Evolutionary conservation across 2,797 vertebrate species (phyloP).

Genomic region (Tangara arthus): DNA sequence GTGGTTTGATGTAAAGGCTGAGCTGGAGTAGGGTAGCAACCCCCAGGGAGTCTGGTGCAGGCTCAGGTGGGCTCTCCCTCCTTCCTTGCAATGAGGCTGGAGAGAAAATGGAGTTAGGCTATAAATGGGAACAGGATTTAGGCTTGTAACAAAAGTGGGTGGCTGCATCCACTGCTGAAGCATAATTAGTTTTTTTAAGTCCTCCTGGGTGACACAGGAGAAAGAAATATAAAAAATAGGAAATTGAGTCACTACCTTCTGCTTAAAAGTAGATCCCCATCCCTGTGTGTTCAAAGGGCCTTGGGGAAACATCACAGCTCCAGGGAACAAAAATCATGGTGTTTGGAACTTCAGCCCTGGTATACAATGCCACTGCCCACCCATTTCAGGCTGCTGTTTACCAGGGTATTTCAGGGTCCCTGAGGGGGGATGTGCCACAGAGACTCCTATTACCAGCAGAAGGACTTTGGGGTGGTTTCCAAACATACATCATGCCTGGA

Average conservation of each 20-base stretch:
- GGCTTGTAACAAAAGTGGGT: neutral
- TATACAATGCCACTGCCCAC: rapidly evolving
- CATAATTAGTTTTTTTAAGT: neutral
- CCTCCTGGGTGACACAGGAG: neutral
- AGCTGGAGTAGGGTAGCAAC: neutral
- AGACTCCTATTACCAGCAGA: neutral
- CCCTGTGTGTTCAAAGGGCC: rapidly evolving
- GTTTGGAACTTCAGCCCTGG: neutral
- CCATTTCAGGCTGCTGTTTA: neutral
- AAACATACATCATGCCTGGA: neutral
- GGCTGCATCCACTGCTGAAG: neutral
- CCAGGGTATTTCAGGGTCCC: neutral
- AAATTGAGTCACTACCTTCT: neutral
- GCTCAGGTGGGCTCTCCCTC: neutral
- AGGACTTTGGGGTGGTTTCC: neutral
- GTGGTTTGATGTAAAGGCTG: neutral
- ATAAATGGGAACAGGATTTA: neutral
- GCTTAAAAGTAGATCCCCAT: neutral
- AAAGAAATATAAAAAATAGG: neutral
- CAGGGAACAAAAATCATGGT: neutral
- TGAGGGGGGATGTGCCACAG: neutral
- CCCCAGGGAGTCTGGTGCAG: neutral
- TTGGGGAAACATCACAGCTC: neutral
- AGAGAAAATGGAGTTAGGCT: neutral
- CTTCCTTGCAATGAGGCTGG: neutral